phyloP scores from a whole-genome alignment of 1,140 invertebrate species.

The Platyscapa corneri region DNA sequence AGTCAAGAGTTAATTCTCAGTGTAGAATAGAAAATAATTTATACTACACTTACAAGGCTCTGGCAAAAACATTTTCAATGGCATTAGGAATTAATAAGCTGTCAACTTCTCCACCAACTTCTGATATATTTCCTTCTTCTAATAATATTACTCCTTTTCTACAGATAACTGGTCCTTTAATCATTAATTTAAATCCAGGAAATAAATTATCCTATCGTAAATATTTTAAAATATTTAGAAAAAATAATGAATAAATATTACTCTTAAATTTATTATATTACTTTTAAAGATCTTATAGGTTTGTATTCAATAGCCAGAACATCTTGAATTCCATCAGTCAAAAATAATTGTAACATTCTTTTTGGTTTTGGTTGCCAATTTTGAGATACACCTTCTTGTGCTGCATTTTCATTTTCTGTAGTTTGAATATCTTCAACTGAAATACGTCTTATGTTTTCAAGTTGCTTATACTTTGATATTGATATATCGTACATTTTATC shows the following conservation, averaged over 20 bases:
- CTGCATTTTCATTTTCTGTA: slow-evolving; percentile 70
- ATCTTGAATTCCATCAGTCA: slow-evolving; percentile 85
- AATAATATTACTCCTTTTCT: slow-evolving; percentile 82
- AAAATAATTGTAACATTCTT: slow-evolving; percentile 82
- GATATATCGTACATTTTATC: slow-evolving; percentile 77
- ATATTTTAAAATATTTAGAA: slow-evolving; percentile 13
- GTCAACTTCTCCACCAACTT: slow-evolving; percentile 86
- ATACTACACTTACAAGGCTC: slow-evolving; percentile 73
- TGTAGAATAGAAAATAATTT: slow-evolving; percentile 19
- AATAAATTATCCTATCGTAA: slow-evolving; percentile 63
- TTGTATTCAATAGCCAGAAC: slow-evolving; percentile 84
- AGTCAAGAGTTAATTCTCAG: neutral
- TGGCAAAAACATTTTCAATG: slow-evolving; percentile 78
- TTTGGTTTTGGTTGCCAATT: slow-evolving; percentile 69
- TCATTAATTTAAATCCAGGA: slow-evolving; percentile 72
- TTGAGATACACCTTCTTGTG: slow-evolving; percentile 66
- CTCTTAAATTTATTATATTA: slow-evolving; percentile 70
- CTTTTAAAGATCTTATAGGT: slow-evolving; percentile 77
- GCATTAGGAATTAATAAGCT: slow-evolving; percentile 77
- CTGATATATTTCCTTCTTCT: slow-evolving; percentile 77
- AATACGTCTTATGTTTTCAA: slow-evolving; percentile 78
- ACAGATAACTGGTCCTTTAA: slow-evolving; percentile 81
- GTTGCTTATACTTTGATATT: slow-evolving; percentile 78
- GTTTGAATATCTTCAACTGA: slow-evolving; percentile 75
- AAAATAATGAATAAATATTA: slow-evolving; percentile 9